Evolutionary conservation across 2,888 invertebrate species (phyloP).

Genomic region (Spilosoma lubricipeda): DNA sequence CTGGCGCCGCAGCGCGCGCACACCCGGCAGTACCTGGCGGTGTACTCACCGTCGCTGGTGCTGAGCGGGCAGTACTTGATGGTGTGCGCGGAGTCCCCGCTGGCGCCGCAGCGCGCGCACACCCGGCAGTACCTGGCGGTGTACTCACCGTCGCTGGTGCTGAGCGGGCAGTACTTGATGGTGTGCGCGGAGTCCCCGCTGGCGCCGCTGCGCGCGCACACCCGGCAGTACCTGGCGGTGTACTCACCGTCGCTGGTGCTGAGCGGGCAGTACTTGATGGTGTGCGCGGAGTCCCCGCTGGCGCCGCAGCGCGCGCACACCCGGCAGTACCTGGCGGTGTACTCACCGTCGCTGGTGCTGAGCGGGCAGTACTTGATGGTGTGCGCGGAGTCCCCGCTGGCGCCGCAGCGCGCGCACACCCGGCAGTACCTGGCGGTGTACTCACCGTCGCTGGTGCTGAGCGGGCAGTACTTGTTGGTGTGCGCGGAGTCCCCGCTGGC

Average conservation of each 20-base stretch:
- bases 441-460: constrained; percentile 70
- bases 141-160: constrained; percentile 59
- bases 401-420: too few relatives aligned
- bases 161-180: constrained; percentile 75
- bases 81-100: constrained; percentile 81
- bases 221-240: constrained; percentile 88
- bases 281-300: constrained; percentile 73
- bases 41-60: constrained; percentile 71
- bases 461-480: constrained; percentile 82
- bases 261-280: constrained; percentile 81
- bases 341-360: constrained; percentile 57
- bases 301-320: constrained; percentile 86
- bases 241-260: constrained; percentile 57
- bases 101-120: constrained; percentile 84
- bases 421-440: constrained; percentile 69
- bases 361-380: constrained; percentile 85
- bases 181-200: constrained; percentile 81
- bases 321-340: constrained; percentile 88
- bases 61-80: constrained; percentile 75
- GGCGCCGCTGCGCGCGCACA: constrained; percentile 85
- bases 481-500: constrained; percentile 48
- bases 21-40: too few relatives aligned
- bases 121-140: constrained; percentile 89
- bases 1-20: too few relatives aligned
- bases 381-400: constrained; percentile 64